phyloP scores from a whole-genome alignment of 2,797 vertebrate species.

The Myotis findleyi region DNA sequence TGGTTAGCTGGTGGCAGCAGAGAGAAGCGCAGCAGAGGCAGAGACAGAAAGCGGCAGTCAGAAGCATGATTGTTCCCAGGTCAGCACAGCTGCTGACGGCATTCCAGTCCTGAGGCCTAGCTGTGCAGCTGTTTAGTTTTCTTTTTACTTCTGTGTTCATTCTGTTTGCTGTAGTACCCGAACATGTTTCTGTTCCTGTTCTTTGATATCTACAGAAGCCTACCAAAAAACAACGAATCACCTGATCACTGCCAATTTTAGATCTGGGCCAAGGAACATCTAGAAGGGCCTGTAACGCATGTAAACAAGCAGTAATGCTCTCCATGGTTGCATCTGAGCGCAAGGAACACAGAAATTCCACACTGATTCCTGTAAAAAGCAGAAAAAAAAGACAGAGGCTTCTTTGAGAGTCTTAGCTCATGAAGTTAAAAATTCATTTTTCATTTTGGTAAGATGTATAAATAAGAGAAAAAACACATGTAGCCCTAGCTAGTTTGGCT shows the following conservation, averaged over 20 bases:
- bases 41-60: not conserved
- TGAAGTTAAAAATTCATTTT: slow-evolving; percentile 16
- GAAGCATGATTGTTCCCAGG: not conserved
- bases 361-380: slow-evolving; percentile 90
- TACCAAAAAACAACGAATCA: slow-evolving; percentile 79
- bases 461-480: not conserved
- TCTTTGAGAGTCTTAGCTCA: slow-evolving; percentile 44
- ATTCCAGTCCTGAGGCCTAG: not conserved
- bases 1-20: not conserved
- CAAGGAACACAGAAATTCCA: slow-evolving; percentile 96
- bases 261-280: slow-evolving; percentile 93
- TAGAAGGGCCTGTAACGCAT: slow-evolving; percentile 91
- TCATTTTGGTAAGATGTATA: slow-evolving; percentile 17
- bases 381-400: not conserved
- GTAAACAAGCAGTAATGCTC: slow-evolving; percentile 93
- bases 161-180: not conserved
- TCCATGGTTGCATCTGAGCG: slow-evolving; percentile 94
- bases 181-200: slow-evolving; percentile 36
- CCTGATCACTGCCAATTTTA: slow-evolving; percentile 96
- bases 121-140: not conserved
- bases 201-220: slow-evolving; percentile 8
- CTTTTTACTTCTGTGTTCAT: not conserved
- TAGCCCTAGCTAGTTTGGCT: too few relatives aligned
- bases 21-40: not conserved
- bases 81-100: not conserved